Evolutionary conservation across 2,113 vertebrate genomes (phyloP).

Genomic region (Vidua macroura): DNA sequence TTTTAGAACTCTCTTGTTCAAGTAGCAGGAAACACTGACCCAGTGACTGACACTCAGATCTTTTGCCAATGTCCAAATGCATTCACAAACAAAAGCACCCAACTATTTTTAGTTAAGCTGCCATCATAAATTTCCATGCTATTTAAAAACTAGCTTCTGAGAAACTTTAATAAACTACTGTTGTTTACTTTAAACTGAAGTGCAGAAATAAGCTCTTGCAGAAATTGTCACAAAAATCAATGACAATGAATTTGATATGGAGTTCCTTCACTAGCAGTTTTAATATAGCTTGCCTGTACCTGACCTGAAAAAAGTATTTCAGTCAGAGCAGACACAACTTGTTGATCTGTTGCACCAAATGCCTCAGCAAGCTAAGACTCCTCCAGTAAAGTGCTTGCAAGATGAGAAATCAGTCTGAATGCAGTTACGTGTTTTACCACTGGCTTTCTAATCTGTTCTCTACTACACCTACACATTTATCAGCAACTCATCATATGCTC

Average conservation of each 20-base stretch:
- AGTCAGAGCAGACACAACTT: background rate
- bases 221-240: background rate
- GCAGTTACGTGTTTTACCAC: rapidly evolving
- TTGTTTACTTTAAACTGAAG: background rate
- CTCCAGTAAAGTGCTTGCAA: background rate
- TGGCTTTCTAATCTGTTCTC: background rate
- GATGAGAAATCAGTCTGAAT: background rate
- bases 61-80: background rate
- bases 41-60: background rate
- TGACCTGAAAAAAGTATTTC: background rate
- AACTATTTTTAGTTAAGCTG: background rate
- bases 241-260: background rate
- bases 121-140: background rate
- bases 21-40: background rate
- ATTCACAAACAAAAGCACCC: background rate
- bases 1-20: background rate
- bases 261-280: background rate
- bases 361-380: background rate
- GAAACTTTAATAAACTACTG: background rate
- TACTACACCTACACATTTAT: background rate
- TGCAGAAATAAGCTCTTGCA: background rate
- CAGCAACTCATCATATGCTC: background rate
- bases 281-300: background rate
- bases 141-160: background rate
- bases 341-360: background rate